phyloP scores from a whole-genome alignment of 2,797 vertebrate species.

The Falco berigora region DNA sequence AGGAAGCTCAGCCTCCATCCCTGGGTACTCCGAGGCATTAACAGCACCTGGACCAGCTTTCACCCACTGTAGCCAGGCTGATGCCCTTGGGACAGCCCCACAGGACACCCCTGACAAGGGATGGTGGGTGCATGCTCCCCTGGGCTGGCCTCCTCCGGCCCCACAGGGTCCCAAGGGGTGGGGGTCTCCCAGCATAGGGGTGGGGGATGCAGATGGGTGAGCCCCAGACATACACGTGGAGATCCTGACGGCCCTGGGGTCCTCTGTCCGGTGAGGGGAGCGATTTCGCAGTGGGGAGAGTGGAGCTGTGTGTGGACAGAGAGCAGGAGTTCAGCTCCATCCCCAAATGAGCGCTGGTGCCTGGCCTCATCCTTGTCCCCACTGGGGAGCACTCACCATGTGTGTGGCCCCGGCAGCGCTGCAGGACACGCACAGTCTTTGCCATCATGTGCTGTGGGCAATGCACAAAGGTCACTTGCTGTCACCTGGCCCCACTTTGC shows the following conservation, averaged over 20 bases:
- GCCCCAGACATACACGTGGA: constrained; percentile 78
- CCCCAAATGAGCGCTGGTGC: background rate
- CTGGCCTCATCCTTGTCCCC: too few relatives aligned
- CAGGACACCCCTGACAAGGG: too few relatives aligned
- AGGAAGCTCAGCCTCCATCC: background rate
- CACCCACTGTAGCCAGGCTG: background rate
- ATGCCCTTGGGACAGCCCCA: fast-evolving
- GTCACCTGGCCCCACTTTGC: background rate
- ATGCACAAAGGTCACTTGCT: background rate
- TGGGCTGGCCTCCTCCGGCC: background rate
- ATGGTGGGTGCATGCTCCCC: background rate
- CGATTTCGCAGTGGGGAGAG: constrained; percentile 86
- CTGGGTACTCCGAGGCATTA: background rate
- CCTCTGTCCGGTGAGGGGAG: constrained; percentile 84
- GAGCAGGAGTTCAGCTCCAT: background rate
- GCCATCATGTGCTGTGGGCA: constrained; percentile 86
- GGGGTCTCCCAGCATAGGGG: background rate
- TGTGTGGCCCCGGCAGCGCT: constrained; percentile 81
- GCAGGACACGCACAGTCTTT: constrained; percentile 83
- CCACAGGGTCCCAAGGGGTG: fast-evolving
- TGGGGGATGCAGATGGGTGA: background rate
- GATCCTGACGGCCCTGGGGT: constrained; percentile 74
- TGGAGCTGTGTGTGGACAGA: constrained; percentile 73
- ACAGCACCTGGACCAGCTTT: background rate
- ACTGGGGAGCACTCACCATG: constrained; percentile 68